Evolutionary conservation across 1,140 invertebrate genomes (phyloP).

Genomic region (Phocides pigmalion): DNA sequence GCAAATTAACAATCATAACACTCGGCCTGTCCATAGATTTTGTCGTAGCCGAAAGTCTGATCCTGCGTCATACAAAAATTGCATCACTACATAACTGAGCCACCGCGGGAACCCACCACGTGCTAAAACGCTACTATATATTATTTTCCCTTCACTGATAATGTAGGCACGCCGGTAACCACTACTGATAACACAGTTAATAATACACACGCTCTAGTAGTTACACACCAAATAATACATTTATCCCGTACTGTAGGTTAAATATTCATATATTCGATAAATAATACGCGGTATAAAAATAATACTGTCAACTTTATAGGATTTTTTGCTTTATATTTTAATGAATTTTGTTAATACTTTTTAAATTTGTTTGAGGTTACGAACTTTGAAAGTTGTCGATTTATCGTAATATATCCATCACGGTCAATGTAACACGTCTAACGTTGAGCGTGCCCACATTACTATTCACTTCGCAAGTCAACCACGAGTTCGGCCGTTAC

Average conservation of each 20-base stretch:
- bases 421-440: conserved; percentile 60
- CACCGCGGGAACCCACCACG: conserved; percentile 70
- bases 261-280: conserved; percentile 54
- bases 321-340: background rate
- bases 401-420: conserved; percentile 34
- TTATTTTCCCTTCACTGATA: conserved; percentile 59
- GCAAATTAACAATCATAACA: conserved; percentile 35
- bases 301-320: background rate
- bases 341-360: conserved; percentile 16
- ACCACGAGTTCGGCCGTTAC: conserved; percentile 65
- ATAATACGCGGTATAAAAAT: background rate
- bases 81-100: conserved; percentile 67
- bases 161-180: conserved; percentile 43
- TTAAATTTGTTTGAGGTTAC: conserved; percentile 4
- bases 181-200: conserved; percentile 66
- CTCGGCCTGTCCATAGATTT: conserved; percentile 33
- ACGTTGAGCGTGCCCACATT: conserved; percentile 62
- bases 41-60: conserved; percentile 51
- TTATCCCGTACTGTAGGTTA: conserved; percentile 57
- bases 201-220: conserved; percentile 40
- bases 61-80: conserved; percentile 69
- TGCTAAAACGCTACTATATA: conserved; percentile 61
- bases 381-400: conserved; percentile 27
- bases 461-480: conserved; percentile 74
- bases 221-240: conserved; percentile 29